Evolutionary conservation across 2,113 vertebrate genomes (phyloP), one percentile per base, ranked within the genome.

Genomic region (Anhinga rufa): DNA sequence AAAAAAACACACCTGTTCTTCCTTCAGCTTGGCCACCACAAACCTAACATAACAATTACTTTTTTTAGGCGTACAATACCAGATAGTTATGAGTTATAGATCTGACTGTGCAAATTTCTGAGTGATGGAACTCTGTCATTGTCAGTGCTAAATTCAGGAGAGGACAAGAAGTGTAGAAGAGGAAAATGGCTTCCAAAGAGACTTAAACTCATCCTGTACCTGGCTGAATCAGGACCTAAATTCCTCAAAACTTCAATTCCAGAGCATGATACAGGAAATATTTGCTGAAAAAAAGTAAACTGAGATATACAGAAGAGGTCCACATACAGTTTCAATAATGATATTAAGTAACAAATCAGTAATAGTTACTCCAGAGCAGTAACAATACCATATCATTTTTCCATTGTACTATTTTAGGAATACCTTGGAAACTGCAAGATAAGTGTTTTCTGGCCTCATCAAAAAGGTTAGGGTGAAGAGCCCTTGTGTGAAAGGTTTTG

Each of bases 381-480:
- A 94, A 89, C 87, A 82, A 85, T 84, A 62, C 71, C 61, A 38
- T 92, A 83, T 92, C 85, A 94, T 88, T 91, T 95, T 87, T 81
- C 86, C 64, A 95, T 79, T 93, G 90, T 84, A 92, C 89, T 92
- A 85, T 97, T 97, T 94, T 92, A 94, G 82, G 77, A 95, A 92
- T 80, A 79, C 93, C 87, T 96, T 97, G 95, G 95, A 97, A 97
- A 95, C 92, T 14, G 5, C 80, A 74, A 81, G 62, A 51, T 72
- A 88, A 95, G 88, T 97, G 91, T 96, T 92, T 86, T 96, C 72
- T 93, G 83, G 80, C 90, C 93, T 97, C 93, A 95, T 96, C 96
- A 81, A 88, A 95, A 93, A 95, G 93, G 95, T 95, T 97, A 96
- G 76, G 90, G 92, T 96, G 96, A 96, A 97, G 89, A 91, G 95